Conservation (phyloP, 1,140 invertebrate species). For the Eumeta japonica region DNA sequence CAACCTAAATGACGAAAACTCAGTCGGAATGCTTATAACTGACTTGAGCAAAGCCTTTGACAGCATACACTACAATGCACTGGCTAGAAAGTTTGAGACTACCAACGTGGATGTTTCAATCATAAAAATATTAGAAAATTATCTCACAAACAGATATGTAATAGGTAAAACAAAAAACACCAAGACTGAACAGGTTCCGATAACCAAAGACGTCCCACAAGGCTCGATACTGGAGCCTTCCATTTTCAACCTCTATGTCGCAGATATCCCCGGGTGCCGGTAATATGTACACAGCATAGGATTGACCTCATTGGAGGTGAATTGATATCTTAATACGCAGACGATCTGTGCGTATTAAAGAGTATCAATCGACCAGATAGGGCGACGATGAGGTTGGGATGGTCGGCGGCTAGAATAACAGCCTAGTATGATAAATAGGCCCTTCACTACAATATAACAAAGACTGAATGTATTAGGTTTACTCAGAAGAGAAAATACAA, state of each 20-base stretch:
- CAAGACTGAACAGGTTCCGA: constrained; percentile 3
- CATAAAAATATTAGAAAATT: constrained; percentile 6
- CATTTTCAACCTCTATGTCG: constrained; percentile 5
- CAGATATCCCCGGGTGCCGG: background rate
- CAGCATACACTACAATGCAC: constrained; percentile 5
- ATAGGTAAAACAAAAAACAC: constrained; percentile 3
- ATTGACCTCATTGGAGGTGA: constrained; percentile 1
- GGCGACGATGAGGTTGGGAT: background rate
- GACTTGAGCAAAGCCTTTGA: constrained; percentile 8
- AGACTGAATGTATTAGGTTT: constrained; percentile 7
- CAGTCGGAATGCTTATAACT: constrained; percentile 5
- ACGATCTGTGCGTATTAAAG: constrained; percentile 4
- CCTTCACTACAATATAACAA: constrained; percentile 3
- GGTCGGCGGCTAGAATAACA: constrained; percentile 3
- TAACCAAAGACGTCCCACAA: constrained; percentile 6
- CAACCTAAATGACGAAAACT: constrained; percentile 1
- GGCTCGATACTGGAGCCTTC: too few species aligned
- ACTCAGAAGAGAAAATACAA: constrained; percentile 5
- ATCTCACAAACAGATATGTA: constrained; percentile 1
- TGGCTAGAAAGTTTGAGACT: constrained; percentile 2
- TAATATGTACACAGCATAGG: background rate
- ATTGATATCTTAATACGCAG: constrained; percentile 9
- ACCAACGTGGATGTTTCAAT: constrained; percentile 1
- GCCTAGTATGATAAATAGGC: constrained; percentile 6
- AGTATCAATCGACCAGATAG: background rate